Evolutionary conservation across 2,888 invertebrate species (phyloP).

Genomic region (Chaetoderma sp.): DNA sequence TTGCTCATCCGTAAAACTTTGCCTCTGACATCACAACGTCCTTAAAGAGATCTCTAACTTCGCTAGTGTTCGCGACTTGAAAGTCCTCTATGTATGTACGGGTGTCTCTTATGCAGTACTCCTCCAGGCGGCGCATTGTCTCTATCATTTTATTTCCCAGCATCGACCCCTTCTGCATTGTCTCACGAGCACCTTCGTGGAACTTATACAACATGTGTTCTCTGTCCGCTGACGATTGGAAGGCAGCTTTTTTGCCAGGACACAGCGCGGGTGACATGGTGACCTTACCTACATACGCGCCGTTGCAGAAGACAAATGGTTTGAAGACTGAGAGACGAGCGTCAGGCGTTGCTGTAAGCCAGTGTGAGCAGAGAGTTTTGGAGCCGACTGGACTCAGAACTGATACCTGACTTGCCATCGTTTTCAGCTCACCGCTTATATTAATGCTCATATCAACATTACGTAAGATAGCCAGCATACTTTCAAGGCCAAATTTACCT

Average conservation of each 20-base stretch:
- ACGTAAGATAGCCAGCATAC: constrained; percentile 62
- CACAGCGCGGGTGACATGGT: constrained; percentile 75
- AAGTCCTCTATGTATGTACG: constrained; percentile 50
- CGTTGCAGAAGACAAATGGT: constrained; percentile 75
- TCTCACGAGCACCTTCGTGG: constrained; percentile 72
- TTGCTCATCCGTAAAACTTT: constrained; percentile 70
- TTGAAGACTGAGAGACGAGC: constrained; percentile 82
- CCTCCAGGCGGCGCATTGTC: constrained; percentile 66
- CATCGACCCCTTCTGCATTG: background rate
- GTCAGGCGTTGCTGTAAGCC: constrained; percentile 87
- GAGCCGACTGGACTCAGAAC: constrained; percentile 73
- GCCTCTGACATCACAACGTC: constrained; percentile 65
- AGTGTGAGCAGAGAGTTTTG: constrained; percentile 73
- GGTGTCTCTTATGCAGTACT: constrained; percentile 60
- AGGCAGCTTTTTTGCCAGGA: constrained; percentile 61
- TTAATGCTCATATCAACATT: constrained; percentile 76
- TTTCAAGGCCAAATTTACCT: constrained; percentile 54
- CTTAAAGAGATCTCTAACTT: constrained; percentile 63
- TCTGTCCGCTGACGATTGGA: constrained; percentile 64
- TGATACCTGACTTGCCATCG: constrained; percentile 72
- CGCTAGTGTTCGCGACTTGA: constrained; percentile 46
- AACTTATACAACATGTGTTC: constrained; percentile 76
- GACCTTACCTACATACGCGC: constrained; percentile 39
- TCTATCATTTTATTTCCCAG: constrained; percentile 49
- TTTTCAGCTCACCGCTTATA: constrained; percentile 73